A percentile compares a stretch with the other conserved stretches of the same genome.
Evolutionary conservation across 2,888 invertebrate species (phyloP).

Genomic region (Trachelus tabidus): DNA sequence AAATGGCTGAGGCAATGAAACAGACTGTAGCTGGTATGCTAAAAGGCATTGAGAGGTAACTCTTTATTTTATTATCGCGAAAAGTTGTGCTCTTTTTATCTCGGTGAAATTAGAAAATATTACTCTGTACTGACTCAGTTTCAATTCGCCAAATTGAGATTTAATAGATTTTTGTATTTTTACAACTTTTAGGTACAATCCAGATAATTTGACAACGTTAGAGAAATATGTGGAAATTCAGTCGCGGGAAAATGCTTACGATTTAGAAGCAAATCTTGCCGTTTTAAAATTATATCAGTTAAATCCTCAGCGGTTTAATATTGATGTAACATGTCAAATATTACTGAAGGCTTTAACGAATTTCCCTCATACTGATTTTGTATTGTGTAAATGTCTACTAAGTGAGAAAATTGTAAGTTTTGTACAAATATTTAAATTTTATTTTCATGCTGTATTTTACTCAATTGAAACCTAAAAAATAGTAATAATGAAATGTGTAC

Average conservation of each 20-base stretch:
- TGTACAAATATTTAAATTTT: background rate
- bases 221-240: constrained; percentile 95
- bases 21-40: constrained; percentile 88
- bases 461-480: background rate
- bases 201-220: constrained; percentile 89
- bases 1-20: constrained; percentile 86
- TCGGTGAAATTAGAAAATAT: background rate
- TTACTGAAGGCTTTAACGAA: constrained; percentile 96
- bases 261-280: constrained; percentile 96
- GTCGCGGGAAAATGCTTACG: constrained; percentile 92
- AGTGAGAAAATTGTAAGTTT: constrained; percentile 76
- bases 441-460: background rate
- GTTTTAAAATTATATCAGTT: constrained; percentile 97
- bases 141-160: background rate
- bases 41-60: constrained; percentile 91
- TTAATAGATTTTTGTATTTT: constrained; percentile 18
- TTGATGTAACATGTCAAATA: constrained; percentile 88
- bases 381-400: constrained; percentile 95
- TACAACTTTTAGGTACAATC: constrained; percentile 84
- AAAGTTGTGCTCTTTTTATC: too few relatives aligned
- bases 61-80: background rate
- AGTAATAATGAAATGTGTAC: constrained; percentile 21
- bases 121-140: too few relatives aligned
- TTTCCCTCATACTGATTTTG: constrained; percentile 97
- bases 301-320: constrained; percentile 87